Evolutionary conservation across 2,113 vertebrate species (phyloP).

Genomic region (Apodemus speciosus): DNA sequence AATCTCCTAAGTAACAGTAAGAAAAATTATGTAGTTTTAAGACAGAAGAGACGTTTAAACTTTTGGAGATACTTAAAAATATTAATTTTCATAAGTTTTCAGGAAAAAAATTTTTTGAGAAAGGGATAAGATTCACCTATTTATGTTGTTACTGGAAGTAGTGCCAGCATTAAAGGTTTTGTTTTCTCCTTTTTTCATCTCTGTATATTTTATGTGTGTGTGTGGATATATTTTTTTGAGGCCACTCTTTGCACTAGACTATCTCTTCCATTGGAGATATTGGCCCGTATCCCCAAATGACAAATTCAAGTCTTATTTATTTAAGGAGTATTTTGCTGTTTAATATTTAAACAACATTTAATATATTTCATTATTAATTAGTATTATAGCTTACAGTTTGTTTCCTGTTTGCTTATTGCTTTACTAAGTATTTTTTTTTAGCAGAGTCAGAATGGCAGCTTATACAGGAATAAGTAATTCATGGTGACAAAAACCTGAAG

Average conservation of each 20-base stretch:
- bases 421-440: constrained; percentile 62
- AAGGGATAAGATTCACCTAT: constrained; percentile 37
- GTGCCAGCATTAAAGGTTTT: constrained; percentile 60
- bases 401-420: constrained; percentile 61
- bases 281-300: constrained; percentile 59
- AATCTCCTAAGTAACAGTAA: background rate
- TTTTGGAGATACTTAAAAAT: constrained; percentile 2
- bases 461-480: constrained; percentile 52
- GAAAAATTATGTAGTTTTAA: constrained; percentile 7
- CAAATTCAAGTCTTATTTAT: constrained; percentile 78
- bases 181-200: background rate
- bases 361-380: constrained; percentile 76
- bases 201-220: background rate
- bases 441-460: constrained; percentile 40
- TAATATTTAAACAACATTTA: constrained; percentile 73
- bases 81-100: constrained; percentile 15
- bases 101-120: constrained; percentile 7
- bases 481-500: constrained; percentile 36
- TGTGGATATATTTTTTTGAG: background rate
- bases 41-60: background rate
- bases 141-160: constrained; percentile 53
- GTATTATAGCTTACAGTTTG: constrained; percentile 63
- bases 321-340: constrained; percentile 78
- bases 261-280: constrained; percentile 34
- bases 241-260: constrained; percentile 61